phyloP scores from a whole-genome alignment of 1,140 invertebrate genomes.

The Anastrepha obliqua region DNA sequence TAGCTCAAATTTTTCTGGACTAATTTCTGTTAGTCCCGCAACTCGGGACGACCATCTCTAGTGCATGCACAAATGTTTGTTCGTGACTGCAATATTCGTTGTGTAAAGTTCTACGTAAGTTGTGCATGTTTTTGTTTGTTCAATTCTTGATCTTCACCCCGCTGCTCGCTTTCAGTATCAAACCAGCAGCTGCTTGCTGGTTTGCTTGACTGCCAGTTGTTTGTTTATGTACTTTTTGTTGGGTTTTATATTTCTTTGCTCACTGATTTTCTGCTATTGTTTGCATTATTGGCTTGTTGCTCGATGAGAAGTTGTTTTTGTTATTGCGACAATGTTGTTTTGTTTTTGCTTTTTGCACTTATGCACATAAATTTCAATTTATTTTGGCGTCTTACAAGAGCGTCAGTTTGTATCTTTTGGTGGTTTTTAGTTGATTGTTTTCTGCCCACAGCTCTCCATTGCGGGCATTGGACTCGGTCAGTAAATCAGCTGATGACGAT shows the following conservation, averaged over 20 bases:
- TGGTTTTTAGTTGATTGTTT: neutral
- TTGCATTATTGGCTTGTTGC: constrained; percentile 36
- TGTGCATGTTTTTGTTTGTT: neutral
- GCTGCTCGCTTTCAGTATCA: neutral
- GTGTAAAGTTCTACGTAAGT: neutral
- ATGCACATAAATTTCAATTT: constrained; percentile 43
- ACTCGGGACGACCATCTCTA: no score
- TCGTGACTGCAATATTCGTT: neutral
- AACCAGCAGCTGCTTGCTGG: neutral
- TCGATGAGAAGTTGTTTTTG: neutral
- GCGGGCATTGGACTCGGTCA: neutral
- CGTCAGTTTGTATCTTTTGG: neutral
- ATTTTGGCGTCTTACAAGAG: constrained; percentile 1
- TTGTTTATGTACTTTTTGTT: neutral
- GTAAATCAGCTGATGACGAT: constrained; percentile 15
- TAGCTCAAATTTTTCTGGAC: no score
- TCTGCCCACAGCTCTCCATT: neutral
- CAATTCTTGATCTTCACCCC: neutral
- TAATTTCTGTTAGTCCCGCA: no score
- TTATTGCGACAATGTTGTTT: neutral
- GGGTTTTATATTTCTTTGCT: neutral
- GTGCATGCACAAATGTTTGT: no score
- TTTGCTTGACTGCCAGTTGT: neutral
- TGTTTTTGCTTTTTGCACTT: neutral
- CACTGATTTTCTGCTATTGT: constrained; percentile 18